A percentile compares a stretch with the other conserved stretches of the same genome.
These are phyloP conservation scores for Archivesica marissinica DNA, from an alignment of 1,140 invertebrate species.

Conservation along the genomic window DNA sequence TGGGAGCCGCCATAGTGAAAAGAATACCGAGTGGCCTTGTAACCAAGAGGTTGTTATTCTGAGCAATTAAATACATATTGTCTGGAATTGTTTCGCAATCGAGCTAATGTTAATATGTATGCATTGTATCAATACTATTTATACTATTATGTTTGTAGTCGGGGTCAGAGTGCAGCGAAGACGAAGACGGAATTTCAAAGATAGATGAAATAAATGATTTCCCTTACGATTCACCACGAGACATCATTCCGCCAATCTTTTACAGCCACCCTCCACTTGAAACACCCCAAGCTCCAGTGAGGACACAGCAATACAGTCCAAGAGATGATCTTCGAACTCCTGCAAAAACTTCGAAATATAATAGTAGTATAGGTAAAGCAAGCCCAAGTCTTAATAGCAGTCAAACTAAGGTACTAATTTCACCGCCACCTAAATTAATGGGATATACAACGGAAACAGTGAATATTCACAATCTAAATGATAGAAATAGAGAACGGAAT, in stretches of 20 bases:
- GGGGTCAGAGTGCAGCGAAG: background rate
- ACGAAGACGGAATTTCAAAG: background rate
- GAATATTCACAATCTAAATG: background rate
- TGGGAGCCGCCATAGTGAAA: no score
- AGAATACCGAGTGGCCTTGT: no score
- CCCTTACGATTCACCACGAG: background rate
- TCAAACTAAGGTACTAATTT: background rate
- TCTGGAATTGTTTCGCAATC: no score
- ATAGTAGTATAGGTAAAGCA: no score
- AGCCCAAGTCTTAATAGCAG: background rate
- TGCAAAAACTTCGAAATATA: background rate
- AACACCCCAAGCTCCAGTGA: background rate
- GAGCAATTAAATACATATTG: no score
- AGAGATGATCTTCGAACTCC: slow-evolving; percentile 1
- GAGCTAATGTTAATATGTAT: no score
- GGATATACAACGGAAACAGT: background rate
- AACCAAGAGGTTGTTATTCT: no score
- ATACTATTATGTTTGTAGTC: background rate
- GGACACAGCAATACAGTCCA: slow-evolving; percentile 12
- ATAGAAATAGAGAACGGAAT: background rate
- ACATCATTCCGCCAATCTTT: background rate
- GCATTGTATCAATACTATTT: no score
- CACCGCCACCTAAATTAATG: background rate
- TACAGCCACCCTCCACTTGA: background rate
- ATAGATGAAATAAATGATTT: background rate